Percentiles rank a stretch among this genome's conserved stretches.
Evolutionary conservation across 2,113 vertebrate genomes (phyloP).

Genomic region (Oceanodroma tethys): DNA sequence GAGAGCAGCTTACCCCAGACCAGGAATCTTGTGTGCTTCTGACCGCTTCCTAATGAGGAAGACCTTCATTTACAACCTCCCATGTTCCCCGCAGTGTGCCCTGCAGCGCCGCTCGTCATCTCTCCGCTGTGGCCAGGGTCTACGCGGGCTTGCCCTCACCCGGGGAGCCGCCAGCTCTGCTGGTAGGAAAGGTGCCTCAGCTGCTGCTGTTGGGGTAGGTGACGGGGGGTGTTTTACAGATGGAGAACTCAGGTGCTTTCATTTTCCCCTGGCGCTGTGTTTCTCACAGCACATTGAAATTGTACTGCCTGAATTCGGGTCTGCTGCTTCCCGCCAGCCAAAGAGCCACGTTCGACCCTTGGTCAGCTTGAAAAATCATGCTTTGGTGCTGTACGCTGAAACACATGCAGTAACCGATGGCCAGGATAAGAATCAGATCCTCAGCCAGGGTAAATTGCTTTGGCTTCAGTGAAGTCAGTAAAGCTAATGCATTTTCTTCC

Average conservation of each 20-base stretch:
- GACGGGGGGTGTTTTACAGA: neutral
- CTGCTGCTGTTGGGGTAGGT: neutral
- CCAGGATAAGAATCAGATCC: neutral
- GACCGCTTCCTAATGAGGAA: conserved; percentile 18
- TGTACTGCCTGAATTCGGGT: neutral
- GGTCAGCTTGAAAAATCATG: neutral
- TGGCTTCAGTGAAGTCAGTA: neutral
- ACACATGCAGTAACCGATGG: neutral
- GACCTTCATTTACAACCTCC: conserved; percentile 1
- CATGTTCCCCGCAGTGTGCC: neutral
- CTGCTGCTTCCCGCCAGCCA: neutral
- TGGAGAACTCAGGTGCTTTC: neutral
- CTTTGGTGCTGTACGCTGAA: neutral
- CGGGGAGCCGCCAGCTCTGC: neutral
- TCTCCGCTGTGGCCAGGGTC: neutral
- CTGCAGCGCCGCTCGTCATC: neutral
- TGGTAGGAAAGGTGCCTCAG: neutral
- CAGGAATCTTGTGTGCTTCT: neutral
- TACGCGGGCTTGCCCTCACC: neutral
- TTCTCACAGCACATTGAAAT: neutral
- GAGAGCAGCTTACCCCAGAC: neutral
- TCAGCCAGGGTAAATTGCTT: neutral
- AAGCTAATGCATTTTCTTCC: conserved; percentile 48
- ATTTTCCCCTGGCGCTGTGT: neutral
- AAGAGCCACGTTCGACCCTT: neutral